These are phyloP conservation scores for Lumbricus terrestris DNA, from an alignment of 2,888 invertebrate species.

Conservation along the genomic window DNA sequence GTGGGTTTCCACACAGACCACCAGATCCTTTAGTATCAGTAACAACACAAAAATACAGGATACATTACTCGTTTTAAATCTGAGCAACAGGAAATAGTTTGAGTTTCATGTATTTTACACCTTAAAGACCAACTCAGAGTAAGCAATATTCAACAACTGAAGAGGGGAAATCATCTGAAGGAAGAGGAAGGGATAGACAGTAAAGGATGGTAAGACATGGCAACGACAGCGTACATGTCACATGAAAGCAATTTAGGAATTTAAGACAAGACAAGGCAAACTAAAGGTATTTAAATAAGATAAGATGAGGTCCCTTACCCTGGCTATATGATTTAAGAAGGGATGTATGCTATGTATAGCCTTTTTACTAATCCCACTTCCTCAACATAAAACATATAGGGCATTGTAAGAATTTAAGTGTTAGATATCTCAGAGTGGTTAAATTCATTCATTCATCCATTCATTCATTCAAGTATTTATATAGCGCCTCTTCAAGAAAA, in stretches of 20 bases:
- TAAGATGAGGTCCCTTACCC: neutral
- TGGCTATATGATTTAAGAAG: neutral
- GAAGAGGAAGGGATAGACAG: neutral
- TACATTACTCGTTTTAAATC: neutral
- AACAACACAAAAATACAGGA: neutral
- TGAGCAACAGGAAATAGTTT: neutral
- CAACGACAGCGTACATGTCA: neutral
- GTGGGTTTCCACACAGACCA: neutral
- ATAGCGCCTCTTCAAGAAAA: no score
- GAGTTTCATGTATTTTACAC: neutral
- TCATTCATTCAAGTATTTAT: no score
- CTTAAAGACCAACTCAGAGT: neutral
- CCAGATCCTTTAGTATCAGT: neutral
- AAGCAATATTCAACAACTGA: neutral
- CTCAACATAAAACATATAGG: neutral
- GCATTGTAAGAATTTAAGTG: neutral
- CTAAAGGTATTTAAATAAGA: no score
- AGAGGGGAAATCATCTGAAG: neutral
- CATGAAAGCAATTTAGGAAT: neutral
- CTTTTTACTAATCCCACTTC: neutral
- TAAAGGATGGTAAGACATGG: neutral
- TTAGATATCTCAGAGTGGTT: no score
- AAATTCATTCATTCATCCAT: no score
- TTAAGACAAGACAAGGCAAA: neutral
- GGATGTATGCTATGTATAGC: neutral